Evolutionary conservation across 2,797 vertebrate species (phyloP), one percentile per base, ranked within the genome.

Genomic region (Clangula hyemalis): DNA sequence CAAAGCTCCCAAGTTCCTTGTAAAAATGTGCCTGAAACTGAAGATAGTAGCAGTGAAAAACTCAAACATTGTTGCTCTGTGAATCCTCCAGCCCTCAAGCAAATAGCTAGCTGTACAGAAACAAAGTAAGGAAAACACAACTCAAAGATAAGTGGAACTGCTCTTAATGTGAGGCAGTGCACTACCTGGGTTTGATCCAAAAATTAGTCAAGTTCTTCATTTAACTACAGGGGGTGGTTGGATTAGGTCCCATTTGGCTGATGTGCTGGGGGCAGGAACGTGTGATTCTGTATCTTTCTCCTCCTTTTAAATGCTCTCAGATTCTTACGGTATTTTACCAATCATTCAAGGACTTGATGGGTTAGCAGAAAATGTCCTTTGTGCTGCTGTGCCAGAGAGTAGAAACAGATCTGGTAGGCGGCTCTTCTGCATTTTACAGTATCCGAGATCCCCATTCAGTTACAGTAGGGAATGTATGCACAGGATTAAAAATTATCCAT

Each of bases 401-500:
- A 79, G 72, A 65, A 90, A 73, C 71, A 75, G 88, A 87, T 80
- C 88, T 93, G 62, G 82, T 86, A 87, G 66, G 91, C 88, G 90
- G 90, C 88, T 95, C 93, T 80, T 96, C 93, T 64, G 70, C 47
- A 53, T 87, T 93, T 95, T 91, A 90, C 65, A 71, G 65, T 53
- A 72, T 64, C n/a, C 0, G 16, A 82, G 71, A 93, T 94, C 77
- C 87, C 86, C 61, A 56, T 90, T 93, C 93, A 89, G 88, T 75
- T 75, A 68, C 93, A 83, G 78, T 9, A 78, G 62, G 71, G 72
- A 92, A 90, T 93, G 88, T 93, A 89, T 93, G 94, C 93, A 75
- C 45, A 95, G 81, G 93, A 96, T 96, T 96, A 96, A 94, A 96
- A 97, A 94, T 94, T 95, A 96, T 94, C 93, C 95, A 80, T 77